These are phyloP conservation scores for Dicyrtomina minuta DNA, from an alignment of 2,888 invertebrate genomes.

Conservation along the genomic window DNA sequence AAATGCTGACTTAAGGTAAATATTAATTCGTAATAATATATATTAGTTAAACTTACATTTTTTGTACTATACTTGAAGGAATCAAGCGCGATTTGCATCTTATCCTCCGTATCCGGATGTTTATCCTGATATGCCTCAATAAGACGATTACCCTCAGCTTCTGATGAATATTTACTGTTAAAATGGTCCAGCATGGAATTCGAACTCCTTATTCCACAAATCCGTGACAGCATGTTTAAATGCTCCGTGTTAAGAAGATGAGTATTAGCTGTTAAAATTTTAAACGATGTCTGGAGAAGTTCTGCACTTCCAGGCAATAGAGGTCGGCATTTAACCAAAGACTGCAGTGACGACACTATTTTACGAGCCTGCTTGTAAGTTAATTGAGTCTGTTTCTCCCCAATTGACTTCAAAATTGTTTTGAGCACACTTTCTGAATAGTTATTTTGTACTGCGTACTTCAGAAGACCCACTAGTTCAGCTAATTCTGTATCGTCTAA, in stretches of 20 bases:
- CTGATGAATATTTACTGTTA: constrained; percentile 66
- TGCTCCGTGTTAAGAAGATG: constrained; percentile 60
- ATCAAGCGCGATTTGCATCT: constrained; percentile 55
- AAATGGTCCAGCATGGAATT: constrained; percentile 57
- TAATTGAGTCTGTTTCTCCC: constrained; percentile 55
- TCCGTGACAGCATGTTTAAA: constrained; percentile 61
- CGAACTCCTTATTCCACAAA: constrained; percentile 59
- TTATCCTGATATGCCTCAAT: constrained; percentile 15
- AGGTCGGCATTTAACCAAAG: constrained; percentile 61
- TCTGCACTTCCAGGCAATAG: constrained; percentile 47
- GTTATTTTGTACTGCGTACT: constrained; percentile 61
- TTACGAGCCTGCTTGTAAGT: constrained; percentile 59
- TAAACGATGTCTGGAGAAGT: constrained; percentile 30
- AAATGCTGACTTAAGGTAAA: no score
- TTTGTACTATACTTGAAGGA: constrained; percentile 61
- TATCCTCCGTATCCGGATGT: no score
- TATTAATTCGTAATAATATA: no score
- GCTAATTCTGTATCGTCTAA: constrained; percentile 62
- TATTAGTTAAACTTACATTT: constrained; percentile 60
- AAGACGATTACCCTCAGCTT: constrained; percentile 59
- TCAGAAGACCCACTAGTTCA: constrained; percentile 62
- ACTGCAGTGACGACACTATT: constrained; percentile 64
- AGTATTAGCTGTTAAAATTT: constrained; percentile 51
- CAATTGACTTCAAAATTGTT: constrained; percentile 61
- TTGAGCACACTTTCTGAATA: constrained; percentile 62